phyloP scores from a whole-genome alignment of 2,113 vertebrate species.

The Cinclus mexicanus region DNA sequence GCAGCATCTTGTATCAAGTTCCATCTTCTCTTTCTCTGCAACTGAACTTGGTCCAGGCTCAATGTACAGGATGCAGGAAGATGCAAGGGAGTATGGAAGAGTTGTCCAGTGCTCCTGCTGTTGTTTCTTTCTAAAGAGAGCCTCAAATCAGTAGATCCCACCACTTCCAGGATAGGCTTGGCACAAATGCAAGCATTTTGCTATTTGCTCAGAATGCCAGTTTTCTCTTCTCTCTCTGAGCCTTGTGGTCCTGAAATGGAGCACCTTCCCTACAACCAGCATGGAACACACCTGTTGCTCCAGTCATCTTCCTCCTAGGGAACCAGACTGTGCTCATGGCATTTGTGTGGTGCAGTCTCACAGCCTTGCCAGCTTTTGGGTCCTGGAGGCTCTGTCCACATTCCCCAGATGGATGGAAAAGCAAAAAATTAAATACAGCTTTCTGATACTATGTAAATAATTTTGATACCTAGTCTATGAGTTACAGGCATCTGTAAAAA shows the following conservation, averaged over 20 bases:
- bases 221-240: not conserved
- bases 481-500: not conserved
- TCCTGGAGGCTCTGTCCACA: not conserved
- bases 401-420: not conserved
- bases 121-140: not conserved
- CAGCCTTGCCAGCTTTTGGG: not conserved
- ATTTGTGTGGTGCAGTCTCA: not conserved
- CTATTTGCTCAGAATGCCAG: not conserved
- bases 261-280: not conserved
- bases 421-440: not conserved
- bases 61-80: not conserved
- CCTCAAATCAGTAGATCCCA: not conserved
- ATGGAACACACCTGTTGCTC: not conserved
- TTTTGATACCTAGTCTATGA: not conserved
- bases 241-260: not conserved
- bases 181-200: not conserved
- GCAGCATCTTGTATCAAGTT: not conserved
- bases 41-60: not conserved
- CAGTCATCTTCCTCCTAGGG: not conserved
- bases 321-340: not conserved
- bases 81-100: not conserved
- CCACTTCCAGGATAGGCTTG: not conserved
- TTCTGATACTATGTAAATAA: not conserved
- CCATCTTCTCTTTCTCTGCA: not conserved
- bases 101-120: not conserved